Evolutionary conservation across 1,140 invertebrate genomes (phyloP).

Genomic region (Lethrus apterus): DNA sequence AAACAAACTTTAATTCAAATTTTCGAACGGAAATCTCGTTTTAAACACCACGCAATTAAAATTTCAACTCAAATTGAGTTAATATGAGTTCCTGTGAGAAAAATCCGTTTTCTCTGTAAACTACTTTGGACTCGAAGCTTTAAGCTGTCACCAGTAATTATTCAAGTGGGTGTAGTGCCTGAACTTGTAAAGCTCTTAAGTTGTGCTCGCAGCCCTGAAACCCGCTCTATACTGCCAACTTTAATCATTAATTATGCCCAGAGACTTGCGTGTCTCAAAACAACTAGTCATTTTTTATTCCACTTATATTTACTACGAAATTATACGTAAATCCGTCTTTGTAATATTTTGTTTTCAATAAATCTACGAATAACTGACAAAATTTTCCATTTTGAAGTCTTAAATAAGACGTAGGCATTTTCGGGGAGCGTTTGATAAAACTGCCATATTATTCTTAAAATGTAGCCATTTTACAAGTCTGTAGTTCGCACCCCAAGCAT

Average conservation of each 20-base stretch:
- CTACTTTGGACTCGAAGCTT: conserved; percentile 31
- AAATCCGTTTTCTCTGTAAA: conserved; percentile 36
- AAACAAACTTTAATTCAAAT: no score
- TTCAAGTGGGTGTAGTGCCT: conserved; percentile 36
- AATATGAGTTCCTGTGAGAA: no score
- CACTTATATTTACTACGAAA: conserved; percentile 9
- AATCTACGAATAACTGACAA: no score
- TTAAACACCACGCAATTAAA: no score
- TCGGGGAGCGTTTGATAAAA: conserved; percentile 7
- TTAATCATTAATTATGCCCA: conserved; percentile 35
- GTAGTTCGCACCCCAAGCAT: conserved; percentile 10
- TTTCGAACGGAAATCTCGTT: no score
- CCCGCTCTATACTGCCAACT: conserved; percentile 30
- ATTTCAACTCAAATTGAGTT: no score
- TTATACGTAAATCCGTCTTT: no score
- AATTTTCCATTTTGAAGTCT: no score
- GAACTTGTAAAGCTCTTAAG: conserved; percentile 36
- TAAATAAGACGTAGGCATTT: no score
- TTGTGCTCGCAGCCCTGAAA: conserved; percentile 27
- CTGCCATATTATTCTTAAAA: conserved; percentile 9
- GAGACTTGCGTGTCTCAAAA: conserved; percentile 26
- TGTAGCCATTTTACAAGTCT: conserved; percentile 15
- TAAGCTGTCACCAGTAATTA: conserved; percentile 37
- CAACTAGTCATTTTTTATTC: conserved; percentile 15
- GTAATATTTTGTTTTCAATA: no score